Evolutionary conservation across 2,888 invertebrate genomes (phyloP), one percentile per base, ranked within the genome.

Genomic region (Itoplectis maculator): DNA sequence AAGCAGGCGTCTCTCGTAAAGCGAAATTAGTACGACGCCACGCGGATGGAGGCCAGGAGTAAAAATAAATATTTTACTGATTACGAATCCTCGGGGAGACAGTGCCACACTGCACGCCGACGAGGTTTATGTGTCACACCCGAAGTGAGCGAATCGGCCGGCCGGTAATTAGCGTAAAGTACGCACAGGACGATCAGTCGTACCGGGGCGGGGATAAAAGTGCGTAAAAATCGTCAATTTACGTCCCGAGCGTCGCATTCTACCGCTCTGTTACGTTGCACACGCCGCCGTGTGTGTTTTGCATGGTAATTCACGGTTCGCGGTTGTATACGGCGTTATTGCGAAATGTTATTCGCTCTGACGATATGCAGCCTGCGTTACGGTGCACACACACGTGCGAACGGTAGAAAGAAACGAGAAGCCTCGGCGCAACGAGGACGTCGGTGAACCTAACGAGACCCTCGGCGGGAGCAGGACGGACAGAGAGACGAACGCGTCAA

Each of bases 41-140:
- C n/a, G n/a, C 56, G 68, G 77, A 77, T 45, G 45, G 56, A 70
- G 70, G 81, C 63, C 68, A 35, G 35, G 7, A 61, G 65, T 66
- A 65, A 56, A 81, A 70, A 76, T 81, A 81, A 40, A 51, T 66
- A 69, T 81, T 29, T 29, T 49, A 51, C 61, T 76, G 81, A 81
- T 81, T 73, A 54, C 81, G 72, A 73, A 65, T 59, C 8, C 15
- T 20, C 42, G 42, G 11, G n/a, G n/a, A 29, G 0, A 35, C 56
- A 7, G 11, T 40, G n/a, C n/a, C 1, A 35, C 56, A 8, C 5
- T 40, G 18, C 20, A 70, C 56, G 18, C n/a, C n/a, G n/a, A n/a
- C n/a, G 54, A 68, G 45, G 15, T 72, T 35, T 18, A 65, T 35
- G 40, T 59, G 51, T 65, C 56, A 18, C 65, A 49, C 56, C 37